Percentiles rank a stretch among this genome's conserved stretches.
phyloP scores from a whole-genome alignment of 2,888 invertebrate genomes.

The Leptinotarsa haldemani region DNA sequence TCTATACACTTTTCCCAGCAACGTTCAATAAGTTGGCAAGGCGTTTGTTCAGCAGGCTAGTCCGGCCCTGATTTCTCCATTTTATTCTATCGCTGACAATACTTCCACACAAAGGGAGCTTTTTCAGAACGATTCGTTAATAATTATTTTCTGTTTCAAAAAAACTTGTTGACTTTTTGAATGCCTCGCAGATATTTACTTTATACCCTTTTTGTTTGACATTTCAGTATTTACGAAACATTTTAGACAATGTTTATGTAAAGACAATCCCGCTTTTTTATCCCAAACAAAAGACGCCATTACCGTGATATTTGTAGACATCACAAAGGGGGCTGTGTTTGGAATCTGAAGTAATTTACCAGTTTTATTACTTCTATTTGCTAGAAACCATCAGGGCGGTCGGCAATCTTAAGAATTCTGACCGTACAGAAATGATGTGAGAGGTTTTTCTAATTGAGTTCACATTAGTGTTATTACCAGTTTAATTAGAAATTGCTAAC shows the following conservation, averaged over 20 bases:
- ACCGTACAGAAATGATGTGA: neutral
- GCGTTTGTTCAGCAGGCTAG: no score
- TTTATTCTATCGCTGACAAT: no score
- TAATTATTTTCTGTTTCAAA: neutral
- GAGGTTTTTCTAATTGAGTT: conserved; percentile 2
- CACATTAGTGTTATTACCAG: neutral
- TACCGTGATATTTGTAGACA: conserved; percentile 25
- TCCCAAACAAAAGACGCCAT: conserved; percentile 11
- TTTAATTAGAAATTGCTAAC: neutral
- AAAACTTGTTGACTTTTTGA: neutral
- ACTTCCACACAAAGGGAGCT: no score
- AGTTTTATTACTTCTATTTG: conserved; percentile 25
- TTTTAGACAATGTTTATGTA: conserved; percentile 14
- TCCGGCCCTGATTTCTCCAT: no score
- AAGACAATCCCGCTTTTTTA: conserved; percentile 13
- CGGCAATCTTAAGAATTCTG: conserved; percentile 12
- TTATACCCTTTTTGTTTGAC: conserved; percentile 4
- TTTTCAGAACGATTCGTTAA: no score
- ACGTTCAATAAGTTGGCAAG: no score
- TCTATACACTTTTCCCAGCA: no score
- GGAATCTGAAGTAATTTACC: conserved; percentile 27
- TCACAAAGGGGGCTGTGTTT: conserved; percentile 29
- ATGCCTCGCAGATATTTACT: conserved; percentile 4
- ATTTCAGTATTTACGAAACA: conserved; percentile 15
- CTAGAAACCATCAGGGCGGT: conserved; percentile 12